Evolutionary conservation across 2,797 vertebrate species (phyloP), one percentile per base, ranked within the genome.

Genomic region (Sylvilagus floridanus): DNA sequence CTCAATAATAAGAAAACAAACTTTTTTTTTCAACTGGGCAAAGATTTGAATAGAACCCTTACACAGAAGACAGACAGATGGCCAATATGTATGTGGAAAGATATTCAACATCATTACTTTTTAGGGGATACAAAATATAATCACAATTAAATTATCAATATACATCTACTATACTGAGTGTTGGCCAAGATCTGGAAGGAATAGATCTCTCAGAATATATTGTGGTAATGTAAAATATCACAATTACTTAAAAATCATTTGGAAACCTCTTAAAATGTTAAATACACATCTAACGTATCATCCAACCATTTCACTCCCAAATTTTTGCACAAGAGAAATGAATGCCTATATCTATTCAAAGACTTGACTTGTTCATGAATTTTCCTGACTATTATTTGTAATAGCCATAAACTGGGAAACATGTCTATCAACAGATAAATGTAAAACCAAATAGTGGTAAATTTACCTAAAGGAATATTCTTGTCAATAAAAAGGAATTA

Each of bases 201-300:
- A 63, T 47, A 73, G 52, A 83, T 65, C 19, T 37, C n/a, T 90
- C 6, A 47, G 42, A 17, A 57, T 21, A 63, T 14, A 17, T 4
- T 11, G 7, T 32, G 21, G 7, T 63, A 28, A 14, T 14, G 12
- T 30, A 54, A 75, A 90, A 93, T 72, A 5, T 65, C 47, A 32
- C 30, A 60, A n/a, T 47, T 35, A 57, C 42, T 84, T 73, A 16
- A 52, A 88, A 93, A 35, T 3, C 57, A 71, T 42, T 62, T 82
- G 35, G 52, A 82, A 90, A 47, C n/a, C 85, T 71, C 66, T 63
- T n/a, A 68, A n/a, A 66, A 65, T 82, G 24, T 86, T 78, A 92
- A 32, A 82, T 65, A 77, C 65, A 7, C 37, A 32, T 30, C 30
- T 32, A 54, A 4, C 26, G 42, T 71, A 60, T 57, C 24, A 32